Evolutionary conservation across 2,113 vertebrate species (phyloP), one percentile per base, ranked within the genome.

Genomic region (Ammodytes marinus): DNA sequence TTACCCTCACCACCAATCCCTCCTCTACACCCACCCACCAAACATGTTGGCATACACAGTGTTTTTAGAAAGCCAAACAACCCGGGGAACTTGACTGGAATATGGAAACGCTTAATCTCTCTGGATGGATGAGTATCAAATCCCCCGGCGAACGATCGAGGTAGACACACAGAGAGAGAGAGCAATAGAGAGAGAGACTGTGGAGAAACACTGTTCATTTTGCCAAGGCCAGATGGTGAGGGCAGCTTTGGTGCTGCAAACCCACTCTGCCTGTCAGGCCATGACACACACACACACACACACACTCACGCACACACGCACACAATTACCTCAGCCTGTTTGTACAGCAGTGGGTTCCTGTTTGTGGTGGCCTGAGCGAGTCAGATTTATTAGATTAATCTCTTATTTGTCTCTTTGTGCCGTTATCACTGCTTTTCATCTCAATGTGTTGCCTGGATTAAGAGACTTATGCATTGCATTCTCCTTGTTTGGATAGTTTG

Each of bases 61-160:
- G 42, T 90, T 90, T 92, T 92, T 91, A 86, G 90, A 93, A 94
- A 92, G 91, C 93, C 93, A 93, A 93, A 91, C 89, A 94, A 86
- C 85, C 83, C 49, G 37, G 77, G 82, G 91, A 93, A 86, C 86
- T 90, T 85, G 86, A 90, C 83, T 71, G 81, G 85, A 91, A 91
- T 91, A 93, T 91, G 86, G 87, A 93, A 90, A 82, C 46, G 59
- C 84, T 88, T 93, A 94, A 92, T 93, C 89, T 91, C 87, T 79
- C 83, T 19, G 87, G 91, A 88, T 90, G 88, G 91, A 90, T 90
- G 86, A 90, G 82, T 85, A 81, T 91, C 86, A 91, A 92, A 93
- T 93, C 90, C 90, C 78, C 64, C 53, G 58, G 82, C 11, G 55
- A 80, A 80, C 11, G 55, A 74, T 61, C 1, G 69, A 83, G 80